Evolutionary conservation across 1,140 invertebrate species (phyloP).

Genomic region (Drosophila takahashii): DNA sequence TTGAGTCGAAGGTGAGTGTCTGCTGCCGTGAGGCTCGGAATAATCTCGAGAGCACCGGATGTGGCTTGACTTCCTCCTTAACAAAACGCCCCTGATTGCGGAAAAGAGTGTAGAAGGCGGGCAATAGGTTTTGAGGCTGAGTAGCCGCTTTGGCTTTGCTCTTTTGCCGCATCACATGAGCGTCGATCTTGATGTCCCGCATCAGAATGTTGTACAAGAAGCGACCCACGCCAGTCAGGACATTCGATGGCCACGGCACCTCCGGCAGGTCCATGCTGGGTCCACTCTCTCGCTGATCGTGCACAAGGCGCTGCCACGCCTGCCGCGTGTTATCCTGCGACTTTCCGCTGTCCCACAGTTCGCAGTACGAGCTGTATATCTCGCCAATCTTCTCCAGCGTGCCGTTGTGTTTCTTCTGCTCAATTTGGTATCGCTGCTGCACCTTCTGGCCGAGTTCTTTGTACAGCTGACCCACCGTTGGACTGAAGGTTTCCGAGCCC

Average conservation of each 20-base stretch:
- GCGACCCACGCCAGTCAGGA: conserved; percentile 89
- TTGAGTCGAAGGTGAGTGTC: conserved; percentile 89
- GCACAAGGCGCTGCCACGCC: conserved; percentile 89
- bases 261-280: conserved; percentile 87
- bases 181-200: conserved; percentile 93
- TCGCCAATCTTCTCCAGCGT: conserved; percentile 88
- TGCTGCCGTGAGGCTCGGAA: conserved; percentile 88
- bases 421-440: conserved; percentile 87
- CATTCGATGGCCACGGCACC: conserved; percentile 88
- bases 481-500: conserved; percentile 92
- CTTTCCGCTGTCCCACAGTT: conserved; percentile 87
- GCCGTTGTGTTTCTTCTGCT: conserved; percentile 88
- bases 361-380: conserved; percentile 89
- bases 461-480: conserved; percentile 88
- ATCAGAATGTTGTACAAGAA: conserved; percentile 95
- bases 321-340: conserved; percentile 88
- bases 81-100: conserved; percentile 88
- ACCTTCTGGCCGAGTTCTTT: conserved; percentile 89
- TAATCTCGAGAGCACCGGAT: conserved; percentile 90
- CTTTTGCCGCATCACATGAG: conserved; percentile 88
- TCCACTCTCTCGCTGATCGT: conserved; percentile 86
- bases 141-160: conserved; percentile 54
- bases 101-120: conserved; percentile 94
- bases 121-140: conserved; percentile 85
- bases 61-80: conserved; percentile 93